phyloP scores from a whole-genome alignment of 2,113 vertebrate species.

The Leuciscus idus region DNA sequence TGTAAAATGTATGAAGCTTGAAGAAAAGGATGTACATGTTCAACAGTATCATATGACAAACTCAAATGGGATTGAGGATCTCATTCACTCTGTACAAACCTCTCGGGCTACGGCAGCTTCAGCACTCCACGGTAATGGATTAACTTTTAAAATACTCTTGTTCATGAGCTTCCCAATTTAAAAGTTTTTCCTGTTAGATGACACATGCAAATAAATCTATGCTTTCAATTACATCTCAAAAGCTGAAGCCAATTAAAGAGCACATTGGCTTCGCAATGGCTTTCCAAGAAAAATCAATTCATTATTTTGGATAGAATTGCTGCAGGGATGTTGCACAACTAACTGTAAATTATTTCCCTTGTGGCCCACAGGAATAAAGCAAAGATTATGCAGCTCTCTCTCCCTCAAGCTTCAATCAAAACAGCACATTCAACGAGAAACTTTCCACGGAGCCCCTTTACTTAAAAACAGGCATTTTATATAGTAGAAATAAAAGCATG shows the following conservation, averaged over 20 bases:
- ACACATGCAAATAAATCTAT: conserved; percentile 40
- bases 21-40: background rate
- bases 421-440: conserved; percentile 50
- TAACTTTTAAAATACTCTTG: conserved; percentile 22
- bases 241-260: conserved; percentile 64
- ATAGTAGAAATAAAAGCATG: background rate
- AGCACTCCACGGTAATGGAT: background rate
- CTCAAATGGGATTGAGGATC: background rate
- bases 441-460: background rate
- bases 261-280: conserved; percentile 45
- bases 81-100: background rate
- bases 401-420: conserved; percentile 48
- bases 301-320: conserved; percentile 55
- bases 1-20: background rate
- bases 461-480: conserved; percentile 9
- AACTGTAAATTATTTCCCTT: conserved; percentile 57
- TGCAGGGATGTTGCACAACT: conserved; percentile 50
- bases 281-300: conserved; percentile 56
- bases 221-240: conserved; percentile 53
- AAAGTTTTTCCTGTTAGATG: conserved; percentile 11
- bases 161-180: conserved; percentile 27
- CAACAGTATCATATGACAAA: background rate
- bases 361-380: conserved; percentile 41
- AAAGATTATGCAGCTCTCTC: conserved; percentile 31
- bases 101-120: background rate